Base-by-base conservation (phyloP, 2,888 invertebrate species). In the Mythimna albipuncta region DNA sequence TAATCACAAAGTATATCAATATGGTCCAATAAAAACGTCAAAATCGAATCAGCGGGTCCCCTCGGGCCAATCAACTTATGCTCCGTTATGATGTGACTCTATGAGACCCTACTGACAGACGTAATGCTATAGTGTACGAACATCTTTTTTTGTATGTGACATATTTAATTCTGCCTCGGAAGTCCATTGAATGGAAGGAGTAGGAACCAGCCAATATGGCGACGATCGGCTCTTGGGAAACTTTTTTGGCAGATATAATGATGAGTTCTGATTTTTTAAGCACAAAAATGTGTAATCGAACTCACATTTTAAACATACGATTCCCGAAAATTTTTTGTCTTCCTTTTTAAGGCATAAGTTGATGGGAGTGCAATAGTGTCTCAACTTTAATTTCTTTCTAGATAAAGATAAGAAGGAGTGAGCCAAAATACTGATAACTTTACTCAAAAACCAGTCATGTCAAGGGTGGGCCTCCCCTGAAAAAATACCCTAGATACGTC, bases 21-120 rank as follows among this genome's bases (percentile, higher is more conserved):
- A 94, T 91, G 93, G 90, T 89, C 91, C 93, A 95, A 95, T 95
- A 93, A 94, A 95, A 93, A 93, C 79, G 93, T 93, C 93, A 90
- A 94, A 95, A 94, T 94, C 89, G 89, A 94, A 94, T 95, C 94
- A 94, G 87, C 72, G 90, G 55, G 77, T 79, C 95, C 94, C 93
- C 92, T 90, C 91, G 88, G 87, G 76, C 85, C 93, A 92, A 93
- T 93, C 92, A 92, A 87, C 81, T 82, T 88, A 89, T 89, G 89
- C 87, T 90, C 89, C 86, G 82, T 79, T 82, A 68, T 69, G 84
- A 78, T 81, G 73, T 72, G 84, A 74, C 81, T 87, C 85, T 88
- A 86, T 74, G 82, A 82, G 77, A 82, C 84, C 82, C 75, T 69
- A 82, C 80, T 79, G 68, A 71, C 69, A 82, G 63, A 72, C 64